Base-by-base conservation (phyloP, 2,888 invertebrate species). In the Apodemia mormo region DNA sequence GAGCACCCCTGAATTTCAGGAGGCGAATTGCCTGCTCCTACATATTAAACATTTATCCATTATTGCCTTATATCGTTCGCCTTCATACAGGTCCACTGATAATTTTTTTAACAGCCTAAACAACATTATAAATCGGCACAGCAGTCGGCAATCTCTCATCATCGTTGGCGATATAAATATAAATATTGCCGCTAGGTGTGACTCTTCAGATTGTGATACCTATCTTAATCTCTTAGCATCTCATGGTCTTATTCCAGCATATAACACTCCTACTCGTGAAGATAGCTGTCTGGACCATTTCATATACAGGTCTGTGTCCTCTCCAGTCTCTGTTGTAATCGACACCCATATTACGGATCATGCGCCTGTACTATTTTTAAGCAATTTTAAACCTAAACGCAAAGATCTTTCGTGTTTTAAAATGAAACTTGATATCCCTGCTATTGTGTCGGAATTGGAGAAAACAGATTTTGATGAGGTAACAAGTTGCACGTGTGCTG, bases 401-500 rank as follows among this genome's bases (percentile, higher is more conserved):
- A 45, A 45, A 12, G 12, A 10, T 45, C 12, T 45, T 45, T 12
- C 45, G 2, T 45, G 10, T 45, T 12, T 45, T 45, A 45, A 45
- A 45, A 45, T 12, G 45, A 45, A 45, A 45, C 10, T 45, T 45
- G 45, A 45, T 10, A 45, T 12, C 12, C 29, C 22, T 29, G 29
- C 56, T 56, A 29, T 56, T 22, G 29, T 56, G 7, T 56, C 56
- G 9, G 58, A 22, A 58, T 58, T 58, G 9, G 58, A 30, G 22
- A 30, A 29, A 58, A 30, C 58, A 29, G 29, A 56, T 6, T 56
- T 56, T 56, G 56, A 8, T 22, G 56, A 56, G 22, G 56, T 29
- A 56, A 56, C 56, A 8, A 56, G 56, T 56, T 56, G 54, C 56
- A 56, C 56, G 56, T 56, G 56, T 56, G 56, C 56, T 56, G 56